Conservation (phyloP, 2,113 vertebrate species). For the Cyanoliseus patagonus region DNA sequence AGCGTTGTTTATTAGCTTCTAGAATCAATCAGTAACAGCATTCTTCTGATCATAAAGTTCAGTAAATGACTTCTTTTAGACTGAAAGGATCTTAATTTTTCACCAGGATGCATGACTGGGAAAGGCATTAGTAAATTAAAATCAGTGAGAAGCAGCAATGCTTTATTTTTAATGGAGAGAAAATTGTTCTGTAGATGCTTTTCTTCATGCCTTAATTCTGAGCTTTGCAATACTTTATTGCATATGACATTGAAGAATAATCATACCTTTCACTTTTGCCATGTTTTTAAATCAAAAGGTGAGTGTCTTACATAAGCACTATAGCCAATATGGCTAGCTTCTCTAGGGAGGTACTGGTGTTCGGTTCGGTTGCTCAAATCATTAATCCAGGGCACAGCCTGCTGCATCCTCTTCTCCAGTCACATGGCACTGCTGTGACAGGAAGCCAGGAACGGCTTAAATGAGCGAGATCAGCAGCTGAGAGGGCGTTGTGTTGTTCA, state of each 20-base stretch:
- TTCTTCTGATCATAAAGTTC: conserved; percentile 13
- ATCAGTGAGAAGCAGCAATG: neutral
- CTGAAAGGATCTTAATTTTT: conserved; percentile 5
- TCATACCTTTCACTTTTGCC: neutral
- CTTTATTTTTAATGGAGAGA: neutral
- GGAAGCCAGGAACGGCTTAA: neutral
- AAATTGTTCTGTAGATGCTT: neutral
- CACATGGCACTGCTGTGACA: accelerated
- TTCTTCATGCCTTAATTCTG: neutral
- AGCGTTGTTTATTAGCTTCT: neutral
- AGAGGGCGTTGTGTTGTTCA: neutral
- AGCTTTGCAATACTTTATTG: neutral
- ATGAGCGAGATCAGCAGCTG: neutral
- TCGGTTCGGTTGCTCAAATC: neutral
- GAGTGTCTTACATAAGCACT: neutral
- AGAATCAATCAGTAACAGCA: neutral
- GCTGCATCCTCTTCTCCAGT: neutral
- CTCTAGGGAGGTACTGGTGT: accelerated
- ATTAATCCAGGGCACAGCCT: neutral
- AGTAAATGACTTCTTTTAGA: conserved; percentile 19
- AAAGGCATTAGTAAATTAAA: neutral
- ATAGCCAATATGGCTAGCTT: neutral
- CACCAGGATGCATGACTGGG: neutral
- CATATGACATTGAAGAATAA: neutral
- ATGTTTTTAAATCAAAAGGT: neutral